These are phyloP conservation scores for Podabrus alpinus DNA, from an alignment of 2,888 invertebrate genomes.

Conservation along the genomic window DNA sequence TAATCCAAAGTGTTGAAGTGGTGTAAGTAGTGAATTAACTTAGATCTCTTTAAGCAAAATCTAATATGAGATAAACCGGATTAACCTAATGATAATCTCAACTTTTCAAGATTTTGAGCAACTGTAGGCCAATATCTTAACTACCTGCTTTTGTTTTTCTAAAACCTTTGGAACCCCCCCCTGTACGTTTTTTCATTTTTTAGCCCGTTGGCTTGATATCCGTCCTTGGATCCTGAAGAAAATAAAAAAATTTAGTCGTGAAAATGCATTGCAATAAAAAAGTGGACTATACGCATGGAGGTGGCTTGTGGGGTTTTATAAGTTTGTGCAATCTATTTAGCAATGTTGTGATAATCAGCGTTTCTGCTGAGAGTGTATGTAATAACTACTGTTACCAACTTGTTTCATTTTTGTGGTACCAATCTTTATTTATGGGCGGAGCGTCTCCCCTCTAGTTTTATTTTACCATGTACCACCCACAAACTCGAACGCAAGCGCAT, in stretches of 20 bases:
- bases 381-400: slow-evolving; percentile 7
- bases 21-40: background rate
- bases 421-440: slow-evolving; percentile 16
- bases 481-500: slow-evolving; percentile 39
- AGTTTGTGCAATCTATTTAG: background rate
- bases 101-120: background rate
- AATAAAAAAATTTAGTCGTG: too few relatives aligned
- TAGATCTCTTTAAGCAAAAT: background rate
- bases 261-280: too few relatives aligned
- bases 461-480: slow-evolving; percentile 27
- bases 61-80: background rate
- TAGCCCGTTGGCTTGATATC: too few relatives aligned
- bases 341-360: background rate
- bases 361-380: background rate
- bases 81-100: background rate
- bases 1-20: background rate
- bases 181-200: too few relatives aligned
- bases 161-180: too few relatives aligned
- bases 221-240: too few relatives aligned
- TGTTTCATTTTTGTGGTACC: slow-evolving; percentile 14
- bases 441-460: slow-evolving; percentile 20
- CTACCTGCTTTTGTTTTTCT: background rate
- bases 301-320: too few relatives aligned
- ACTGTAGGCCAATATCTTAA: background rate
- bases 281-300: background rate